Evolutionary conservation across 1,140 invertebrate species (phyloP), one percentile per base, ranked within the genome.

Genomic region (Zaprionus inermis): DNA sequence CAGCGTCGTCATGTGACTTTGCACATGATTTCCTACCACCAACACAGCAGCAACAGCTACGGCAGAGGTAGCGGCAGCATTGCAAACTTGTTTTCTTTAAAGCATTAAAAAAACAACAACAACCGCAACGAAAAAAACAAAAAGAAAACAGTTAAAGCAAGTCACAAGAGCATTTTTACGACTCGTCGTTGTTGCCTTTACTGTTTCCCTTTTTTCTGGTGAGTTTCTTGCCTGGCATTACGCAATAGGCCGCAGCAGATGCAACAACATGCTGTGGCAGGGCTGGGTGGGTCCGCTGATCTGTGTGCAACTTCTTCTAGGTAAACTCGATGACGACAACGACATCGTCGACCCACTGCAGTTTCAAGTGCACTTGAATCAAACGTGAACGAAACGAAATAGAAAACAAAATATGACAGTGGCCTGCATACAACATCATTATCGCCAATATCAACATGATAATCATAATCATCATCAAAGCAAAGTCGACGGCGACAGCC

Each of bases 1-100:
- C 78, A 71, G 58, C 83, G 83, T 77, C 83, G 83, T 77, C 83
- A 89, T 89, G 75, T 89, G 83, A 88, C 83, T 88, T 89, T 83
- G 83, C 79, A 80, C 84, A 89, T 88, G 83, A 88, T 88, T 88
- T 88, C 83, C 83, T 86, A 86, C 79, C 83, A 88, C 79, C 72
- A 88, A 78, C 76, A 88, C 83, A 72, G 18, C 11, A 30, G 46
- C 52, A 80, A 58, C 76, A 78, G 32, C 57, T 32, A 18, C 7
- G 7, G 14, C 11, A 30, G 44, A 46, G 76, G 58, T 75, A 77
- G 32, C 57, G 32, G 14, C 44, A 44, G 36, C 60, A 4, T 12
- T 49, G 71, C 52, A 55, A 79, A 82, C 76, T 74, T 72, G 80
- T 68, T 72, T 76, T 63, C 72, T 56, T 59, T 64, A 63, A 49